Percentiles rank a stretch among this genome's conserved stretches.
phyloP scores from a whole-genome alignment of 92 coral and sea anemone genomes.

The Porites evermanni region DNA sequence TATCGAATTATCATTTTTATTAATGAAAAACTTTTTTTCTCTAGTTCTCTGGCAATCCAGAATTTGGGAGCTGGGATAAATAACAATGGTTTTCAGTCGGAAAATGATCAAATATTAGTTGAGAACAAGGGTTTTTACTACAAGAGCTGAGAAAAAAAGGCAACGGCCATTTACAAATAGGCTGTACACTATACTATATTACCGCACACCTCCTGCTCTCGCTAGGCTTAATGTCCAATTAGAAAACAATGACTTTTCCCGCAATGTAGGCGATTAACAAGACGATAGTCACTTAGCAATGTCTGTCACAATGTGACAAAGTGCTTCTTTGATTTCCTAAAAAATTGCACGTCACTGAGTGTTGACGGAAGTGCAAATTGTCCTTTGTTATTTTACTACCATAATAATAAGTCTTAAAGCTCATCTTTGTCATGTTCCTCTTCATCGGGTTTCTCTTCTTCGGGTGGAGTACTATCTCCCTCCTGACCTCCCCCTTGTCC shows the following conservation, averaged over 20 bases:
- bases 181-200: conserved; percentile 38
- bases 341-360: conserved; percentile 5
- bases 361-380: conserved; percentile 14
- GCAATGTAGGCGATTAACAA: conserved; percentile 14
- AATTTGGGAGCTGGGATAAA: conserved; percentile 33
- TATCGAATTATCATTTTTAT: not conserved
- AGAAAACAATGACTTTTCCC: conserved; percentile 7
- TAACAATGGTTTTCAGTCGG: conserved; percentile 23
- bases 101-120: conserved; percentile 13
- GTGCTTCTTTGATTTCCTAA: conserved; percentile 31
- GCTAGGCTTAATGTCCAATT: conserved; percentile 18
- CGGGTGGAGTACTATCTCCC: conserved; percentile 83
- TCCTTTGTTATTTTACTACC: not conserved
- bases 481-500: conserved; percentile 84
- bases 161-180: conserved; percentile 8
- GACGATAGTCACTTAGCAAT: conserved; percentile 11
- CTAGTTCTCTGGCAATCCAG: conserved; percentile 36
- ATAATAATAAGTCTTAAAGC: conserved; percentile 61
- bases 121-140: conserved; percentile 15
- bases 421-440: conserved; percentile 88
- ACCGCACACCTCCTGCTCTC: conserved; percentile 13
- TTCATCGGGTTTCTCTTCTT: conserved; percentile 91
- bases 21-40: conserved; percentile 34
- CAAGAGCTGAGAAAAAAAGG: conserved; percentile 16
- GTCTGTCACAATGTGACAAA: conserved; percentile 11